Percentiles rank a stretch among this genome's conserved stretches.
Conservation (phyloP, 1,140 invertebrate genomes). For the Drosophila melanogaster region DNA sequence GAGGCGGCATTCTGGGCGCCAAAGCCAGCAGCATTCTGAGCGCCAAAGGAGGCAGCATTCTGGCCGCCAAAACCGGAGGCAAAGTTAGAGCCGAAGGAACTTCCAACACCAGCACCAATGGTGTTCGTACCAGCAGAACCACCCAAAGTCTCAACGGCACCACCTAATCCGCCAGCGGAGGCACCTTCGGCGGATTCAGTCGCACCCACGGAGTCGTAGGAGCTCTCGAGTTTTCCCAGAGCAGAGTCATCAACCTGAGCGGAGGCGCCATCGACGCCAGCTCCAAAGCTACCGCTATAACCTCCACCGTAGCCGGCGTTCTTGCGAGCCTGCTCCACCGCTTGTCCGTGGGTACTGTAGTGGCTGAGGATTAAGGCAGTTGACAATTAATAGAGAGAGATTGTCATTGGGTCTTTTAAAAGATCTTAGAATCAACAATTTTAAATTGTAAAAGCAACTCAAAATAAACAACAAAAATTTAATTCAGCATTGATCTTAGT, state of each 20-base stretch:
- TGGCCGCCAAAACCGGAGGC: constrained; percentile 12
- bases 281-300: constrained; percentile 9
- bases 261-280: constrained; percentile 1
- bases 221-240: constrained; percentile 65
- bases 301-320: constrained; percentile 35
- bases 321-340: constrained; percentile 66
- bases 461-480: not conserved
- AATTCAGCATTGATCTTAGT: not conserved
- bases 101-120: constrained; percentile 4
- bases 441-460: not conserved
- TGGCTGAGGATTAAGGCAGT: constrained; percentile 45
- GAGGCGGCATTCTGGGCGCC: constrained; percentile 37
- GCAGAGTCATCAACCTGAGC: constrained; percentile 20
- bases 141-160: constrained; percentile 12
- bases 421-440: not conserved
- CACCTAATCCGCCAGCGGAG: constrained; percentile 14
- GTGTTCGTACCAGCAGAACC: not conserved
- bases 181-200: constrained; percentile 40
- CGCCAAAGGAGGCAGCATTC: constrained; percentile 25
- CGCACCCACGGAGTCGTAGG: constrained; percentile 68
- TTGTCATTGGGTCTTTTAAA: not conserved
- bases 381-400: not conserved
- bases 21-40: constrained; percentile 43
- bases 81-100: constrained; percentile 18
- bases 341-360: constrained; percentile 64